phyloP scores from a whole-genome alignment of 1,140 invertebrate genomes.

The Meloidogyne exigua region DNA sequence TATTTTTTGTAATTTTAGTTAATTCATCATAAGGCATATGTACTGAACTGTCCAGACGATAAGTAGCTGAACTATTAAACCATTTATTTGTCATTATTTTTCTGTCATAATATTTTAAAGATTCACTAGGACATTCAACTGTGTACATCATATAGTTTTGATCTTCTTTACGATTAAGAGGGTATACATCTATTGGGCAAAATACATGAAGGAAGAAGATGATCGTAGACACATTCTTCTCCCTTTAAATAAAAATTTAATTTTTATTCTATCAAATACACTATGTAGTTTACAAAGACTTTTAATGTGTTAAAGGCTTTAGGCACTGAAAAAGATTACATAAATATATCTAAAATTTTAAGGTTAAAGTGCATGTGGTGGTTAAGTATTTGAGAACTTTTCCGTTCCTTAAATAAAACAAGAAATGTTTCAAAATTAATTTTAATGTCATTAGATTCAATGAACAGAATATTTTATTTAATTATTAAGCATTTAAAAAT shows the following conservation, averaged over 20 bases:
- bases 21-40: slow-evolving; percentile 6
- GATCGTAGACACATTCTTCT: background rate
- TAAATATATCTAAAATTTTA: no score
- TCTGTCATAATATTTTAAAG: background rate
- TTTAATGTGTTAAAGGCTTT: no score
- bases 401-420: no score
- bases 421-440: no score
- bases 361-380: no score
- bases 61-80: slow-evolving; percentile 16
- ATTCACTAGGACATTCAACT: slow-evolving; percentile 1
- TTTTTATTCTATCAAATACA: no score
- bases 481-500: background rate
- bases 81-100: background rate
- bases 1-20: background rate
- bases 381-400: no score
- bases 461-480: no score
- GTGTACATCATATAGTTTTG: slow-evolving; percentile 16
- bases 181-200: background rate
- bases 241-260: background rate
- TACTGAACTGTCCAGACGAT: slow-evolving; percentile 11
- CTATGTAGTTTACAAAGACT: no score
- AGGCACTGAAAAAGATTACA: no score
- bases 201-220: background rate
- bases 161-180: background rate
- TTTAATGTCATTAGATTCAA: no score